Evolutionary conservation across 2,113 vertebrate genomes (phyloP).

Genomic region (Benthochromis sp.): DNA sequence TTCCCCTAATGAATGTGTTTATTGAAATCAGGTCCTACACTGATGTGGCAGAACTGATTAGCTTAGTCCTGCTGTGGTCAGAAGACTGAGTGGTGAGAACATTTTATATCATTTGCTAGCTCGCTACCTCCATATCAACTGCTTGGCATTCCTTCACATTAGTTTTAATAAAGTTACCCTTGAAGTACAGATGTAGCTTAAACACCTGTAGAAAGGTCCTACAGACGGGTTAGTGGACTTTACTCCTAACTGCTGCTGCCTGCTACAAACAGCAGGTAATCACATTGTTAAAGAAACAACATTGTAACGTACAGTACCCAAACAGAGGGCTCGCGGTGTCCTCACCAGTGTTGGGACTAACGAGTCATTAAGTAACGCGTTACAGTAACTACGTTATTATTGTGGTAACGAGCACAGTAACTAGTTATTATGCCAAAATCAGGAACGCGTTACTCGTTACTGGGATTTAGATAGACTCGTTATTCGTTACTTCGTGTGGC

Average conservation of each 20-base stretch:
- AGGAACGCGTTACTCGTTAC: fast-evolving
- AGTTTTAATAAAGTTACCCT: neutral
- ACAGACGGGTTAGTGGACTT: neutral
- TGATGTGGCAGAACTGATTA: neutral
- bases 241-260: neutral
- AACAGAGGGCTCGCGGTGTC: neutral
- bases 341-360: neutral
- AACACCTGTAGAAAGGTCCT: neutral
- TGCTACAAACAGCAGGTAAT: neutral
- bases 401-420: neutral
- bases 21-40: neutral
- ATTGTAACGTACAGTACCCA: neutral
- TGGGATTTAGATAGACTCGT: neutral
- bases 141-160: neutral
- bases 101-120: neutral
- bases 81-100: neutral
- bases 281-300: neutral
- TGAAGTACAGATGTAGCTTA: neutral
- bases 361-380: neutral
- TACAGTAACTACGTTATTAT: neutral
- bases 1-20: neutral
- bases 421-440: neutral
- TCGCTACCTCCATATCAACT: neutral
- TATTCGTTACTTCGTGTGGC: fast-evolving
- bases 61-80: neutral